Conservation (phyloP, 2,888 invertebrate genomes). For the Creontiades dilutus region DNA sequence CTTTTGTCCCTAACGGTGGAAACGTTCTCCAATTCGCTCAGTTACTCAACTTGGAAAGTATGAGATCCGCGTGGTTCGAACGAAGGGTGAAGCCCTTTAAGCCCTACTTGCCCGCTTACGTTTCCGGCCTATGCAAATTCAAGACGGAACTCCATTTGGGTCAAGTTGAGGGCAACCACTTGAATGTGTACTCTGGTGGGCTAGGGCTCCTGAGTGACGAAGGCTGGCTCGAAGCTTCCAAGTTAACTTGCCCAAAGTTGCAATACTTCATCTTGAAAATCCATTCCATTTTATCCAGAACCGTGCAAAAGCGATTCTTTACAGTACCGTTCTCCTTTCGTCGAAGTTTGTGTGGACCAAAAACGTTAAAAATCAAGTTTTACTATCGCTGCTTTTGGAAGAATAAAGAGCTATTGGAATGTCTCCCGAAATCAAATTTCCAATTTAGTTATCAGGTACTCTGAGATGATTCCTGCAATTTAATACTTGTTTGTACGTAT, state of each 20-base stretch:
- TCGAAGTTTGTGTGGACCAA: too few relatives aligned
- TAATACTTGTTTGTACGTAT: too few relatives aligned
- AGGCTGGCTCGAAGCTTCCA: background rate
- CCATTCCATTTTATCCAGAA: too few relatives aligned
- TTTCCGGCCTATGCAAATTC: slow-evolving; percentile 68
- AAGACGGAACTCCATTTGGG: slow-evolving; percentile 70
- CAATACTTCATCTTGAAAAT: too few relatives aligned
- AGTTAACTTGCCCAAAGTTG: background rate
- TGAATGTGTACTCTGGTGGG: slow-evolving; percentile 20
- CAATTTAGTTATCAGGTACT: too few relatives aligned
- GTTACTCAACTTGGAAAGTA: slow-evolving; percentile 2
- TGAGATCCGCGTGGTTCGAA: background rate
- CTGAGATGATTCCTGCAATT: too few relatives aligned
- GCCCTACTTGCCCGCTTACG: slow-evolving; percentile 37
- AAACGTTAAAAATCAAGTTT: too few relatives aligned
- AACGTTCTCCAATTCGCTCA: slow-evolving; percentile 34
- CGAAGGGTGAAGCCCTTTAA: slow-evolving; percentile 29
- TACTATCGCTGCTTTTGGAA: too few relatives aligned
- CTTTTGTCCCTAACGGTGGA: slow-evolving; percentile 1
- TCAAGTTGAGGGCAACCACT: slow-evolving; percentile 70
- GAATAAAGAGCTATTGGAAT: too few relatives aligned
- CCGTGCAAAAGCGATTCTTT: too few relatives aligned
- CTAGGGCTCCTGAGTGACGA: background rate
- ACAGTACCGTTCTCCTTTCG: too few relatives aligned
- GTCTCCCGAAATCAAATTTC: too few relatives aligned